These are phyloP conservation scores for Penaeus indicus DNA, from an alignment of 1,140 invertebrate species.

Conservation along the genomic window DNA sequence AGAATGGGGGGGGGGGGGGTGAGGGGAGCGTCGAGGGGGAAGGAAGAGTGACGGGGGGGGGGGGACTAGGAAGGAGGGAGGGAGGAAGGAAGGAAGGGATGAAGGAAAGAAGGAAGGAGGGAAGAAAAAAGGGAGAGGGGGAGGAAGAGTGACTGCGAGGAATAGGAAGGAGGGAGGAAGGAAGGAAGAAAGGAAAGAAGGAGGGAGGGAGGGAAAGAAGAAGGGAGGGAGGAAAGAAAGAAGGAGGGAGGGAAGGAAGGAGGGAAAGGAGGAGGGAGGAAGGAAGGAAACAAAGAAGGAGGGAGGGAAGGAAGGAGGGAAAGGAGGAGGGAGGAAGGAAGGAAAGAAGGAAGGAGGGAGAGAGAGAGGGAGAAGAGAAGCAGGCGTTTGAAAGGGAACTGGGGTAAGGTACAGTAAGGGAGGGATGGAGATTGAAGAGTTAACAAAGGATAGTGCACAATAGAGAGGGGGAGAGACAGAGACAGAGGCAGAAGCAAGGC, in stretches of 20 bases:
- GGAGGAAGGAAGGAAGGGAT: neutral
- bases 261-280: neutral
- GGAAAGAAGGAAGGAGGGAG: neutral
- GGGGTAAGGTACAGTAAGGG: neutral
- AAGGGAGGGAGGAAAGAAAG: neutral
- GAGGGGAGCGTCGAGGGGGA: neutral
- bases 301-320: constrained; percentile 20
- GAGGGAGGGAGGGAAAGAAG: neutral
- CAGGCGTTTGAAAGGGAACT: neutral
- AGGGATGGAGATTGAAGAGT: neutral
- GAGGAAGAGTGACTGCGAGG: neutral
- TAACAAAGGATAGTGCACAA: too few species aligned
- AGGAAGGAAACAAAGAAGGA: neutral
- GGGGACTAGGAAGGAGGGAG: too few species aligned
- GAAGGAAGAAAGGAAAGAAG: constrained; percentile 16
- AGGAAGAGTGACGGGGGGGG: neutral
- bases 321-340: neutral
- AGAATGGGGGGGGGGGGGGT: neutral
- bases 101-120: neutral
- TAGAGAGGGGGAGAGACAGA: too few species aligned
- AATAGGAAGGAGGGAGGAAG: neutral
- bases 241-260: neutral
- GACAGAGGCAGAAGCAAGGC: too few species aligned
- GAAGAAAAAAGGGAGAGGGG: neutral
- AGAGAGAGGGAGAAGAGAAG: neutral